Conservation (phyloP, 1,140 invertebrate genomes). For the Pseudomyrmex sp. region DNA sequence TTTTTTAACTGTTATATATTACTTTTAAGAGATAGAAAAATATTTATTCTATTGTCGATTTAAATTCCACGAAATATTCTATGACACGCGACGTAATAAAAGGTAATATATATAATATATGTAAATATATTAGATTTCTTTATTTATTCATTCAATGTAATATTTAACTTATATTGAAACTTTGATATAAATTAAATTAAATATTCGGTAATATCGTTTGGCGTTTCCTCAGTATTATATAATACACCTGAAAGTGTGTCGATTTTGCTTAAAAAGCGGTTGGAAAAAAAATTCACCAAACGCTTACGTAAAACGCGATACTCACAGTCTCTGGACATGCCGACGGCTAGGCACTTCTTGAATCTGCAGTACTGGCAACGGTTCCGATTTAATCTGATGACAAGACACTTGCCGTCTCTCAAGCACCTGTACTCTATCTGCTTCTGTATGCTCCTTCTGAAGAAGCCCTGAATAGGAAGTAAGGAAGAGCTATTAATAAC, state of each 20-base stretch:
- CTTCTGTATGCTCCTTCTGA: conserved; percentile 97
- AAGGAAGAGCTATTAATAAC: conserved; percentile 55
- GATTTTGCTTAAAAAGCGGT: conserved; percentile 1
- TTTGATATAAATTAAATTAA: background rate
- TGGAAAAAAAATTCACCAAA: conserved; percentile 10
- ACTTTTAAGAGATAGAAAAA: no score
- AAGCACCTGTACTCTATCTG: conserved; percentile 99
- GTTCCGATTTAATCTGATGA: conserved; percentile 98
- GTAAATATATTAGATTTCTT: no score
- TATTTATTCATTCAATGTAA: no score
- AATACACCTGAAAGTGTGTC: background rate
- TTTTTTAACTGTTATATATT: background rate
- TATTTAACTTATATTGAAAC: no score
- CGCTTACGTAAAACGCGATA: conserved; percentile 76
- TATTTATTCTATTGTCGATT: no score
- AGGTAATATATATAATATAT: no score
- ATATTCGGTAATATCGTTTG: background rate
- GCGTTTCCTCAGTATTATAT: background rate
- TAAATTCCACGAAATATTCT: no score
- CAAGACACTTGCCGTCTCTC: conserved; percentile 98
- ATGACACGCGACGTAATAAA: no score
- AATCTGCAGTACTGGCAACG: conserved; percentile 99
- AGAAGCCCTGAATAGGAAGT: conserved; percentile 89
- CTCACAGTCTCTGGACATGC: conserved; percentile 99
- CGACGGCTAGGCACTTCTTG: conserved; percentile 98